Evolutionary conservation across 2,888 invertebrate genomes (phyloP), one percentile per base, ranked within the genome.

Genomic region (Buathra laborator): DNA sequence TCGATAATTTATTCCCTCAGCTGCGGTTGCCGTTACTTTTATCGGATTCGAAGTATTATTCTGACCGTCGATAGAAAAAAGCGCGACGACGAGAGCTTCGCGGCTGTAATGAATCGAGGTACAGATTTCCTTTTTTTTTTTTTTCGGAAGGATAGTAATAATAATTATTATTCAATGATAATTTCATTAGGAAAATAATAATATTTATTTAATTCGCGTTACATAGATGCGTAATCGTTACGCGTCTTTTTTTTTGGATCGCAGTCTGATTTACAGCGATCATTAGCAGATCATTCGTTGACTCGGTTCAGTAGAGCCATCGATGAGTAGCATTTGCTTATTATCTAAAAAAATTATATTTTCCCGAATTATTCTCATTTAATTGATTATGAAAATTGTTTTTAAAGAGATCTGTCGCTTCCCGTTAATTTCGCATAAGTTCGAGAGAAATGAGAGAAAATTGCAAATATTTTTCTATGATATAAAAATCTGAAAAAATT

Each of bases 251-350:
- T 16, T 16, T 53, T 56, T 3, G 24, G 4, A 56, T 12, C 10
- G 24, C 10, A 29, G 19, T 71, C 16, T 6, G 12, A 14, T 62
- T 56, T 10, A 1, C 12, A 12, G 24, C n/a, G n/a, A n/a, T n/a
- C n/a, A n/a, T n/a, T n/a, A 3, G 37, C 2, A 5, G 4, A 32
- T 82, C 53, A 86, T 68, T 87, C 85, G 81, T 86, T 81, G 24
- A 76, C 83, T 81, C 78, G 84, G 9, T 87, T 83, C 37, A 87
- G 62, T 6, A 87, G 71, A 51, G 86, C 86, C 84, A 87, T 81
- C 9, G 72, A 84, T 5, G 87, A 87, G 59, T 87, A 86, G 67
- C 83, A 84, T 48, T 83, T 87, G 80, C 87, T 86, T 75, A 87
- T 84, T 51, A 87, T 86, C 87, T 86, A 75, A 3, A 43, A 78